Evolutionary conservation across 2,113 vertebrate genomes (phyloP).

Genomic region (Redunca redunca): DNA sequence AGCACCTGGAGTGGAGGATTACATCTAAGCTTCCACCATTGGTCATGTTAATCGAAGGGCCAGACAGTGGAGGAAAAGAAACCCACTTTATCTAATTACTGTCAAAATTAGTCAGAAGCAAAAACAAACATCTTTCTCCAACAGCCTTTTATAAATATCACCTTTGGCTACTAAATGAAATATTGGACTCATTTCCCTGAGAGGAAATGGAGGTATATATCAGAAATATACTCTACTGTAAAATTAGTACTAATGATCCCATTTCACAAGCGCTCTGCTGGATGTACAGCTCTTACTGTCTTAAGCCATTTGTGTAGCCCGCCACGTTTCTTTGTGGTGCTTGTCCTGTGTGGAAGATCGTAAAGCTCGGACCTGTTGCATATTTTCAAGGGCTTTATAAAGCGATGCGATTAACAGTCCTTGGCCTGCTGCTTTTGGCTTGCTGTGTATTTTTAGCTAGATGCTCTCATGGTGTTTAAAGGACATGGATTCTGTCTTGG

Average conservation of each 20-base stretch:
- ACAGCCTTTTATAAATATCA: background rate
- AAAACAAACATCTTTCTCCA: background rate
- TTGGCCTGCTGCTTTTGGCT: constrained; percentile 67
- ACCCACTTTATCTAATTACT: background rate
- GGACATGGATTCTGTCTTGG: constrained; percentile 40
- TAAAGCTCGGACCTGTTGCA: constrained; percentile 56
- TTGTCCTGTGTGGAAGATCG: constrained; percentile 67
- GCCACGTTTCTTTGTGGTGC: constrained; percentile 54
- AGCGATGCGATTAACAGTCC: constrained; percentile 58
- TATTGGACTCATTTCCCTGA: constrained; percentile 55
- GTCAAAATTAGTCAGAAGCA: constrained; percentile 3
- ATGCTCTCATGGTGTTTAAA: constrained; percentile 29
- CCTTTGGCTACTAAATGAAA: constrained; percentile 61
- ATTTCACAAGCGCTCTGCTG: constrained; percentile 44
- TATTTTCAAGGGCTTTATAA: constrained; percentile 74
- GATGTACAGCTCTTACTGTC: constrained; percentile 43
- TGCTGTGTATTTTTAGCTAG: constrained; percentile 47
- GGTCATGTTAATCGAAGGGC: background rate
- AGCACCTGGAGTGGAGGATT: background rate
- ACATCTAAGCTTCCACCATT: constrained; percentile 16
- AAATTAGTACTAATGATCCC: constrained; percentile 49
- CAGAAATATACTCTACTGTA: constrained; percentile 49
- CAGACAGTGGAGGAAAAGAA: constrained; percentile 31
- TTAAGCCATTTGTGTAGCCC: constrained; percentile 63
- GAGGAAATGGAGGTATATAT: constrained; percentile 46